Percentiles rank a stretch among this genome's conserved stretches.
Conservation (phyloP, 1,140 invertebrate species). For the Nilaparvata lugens region DNA sequence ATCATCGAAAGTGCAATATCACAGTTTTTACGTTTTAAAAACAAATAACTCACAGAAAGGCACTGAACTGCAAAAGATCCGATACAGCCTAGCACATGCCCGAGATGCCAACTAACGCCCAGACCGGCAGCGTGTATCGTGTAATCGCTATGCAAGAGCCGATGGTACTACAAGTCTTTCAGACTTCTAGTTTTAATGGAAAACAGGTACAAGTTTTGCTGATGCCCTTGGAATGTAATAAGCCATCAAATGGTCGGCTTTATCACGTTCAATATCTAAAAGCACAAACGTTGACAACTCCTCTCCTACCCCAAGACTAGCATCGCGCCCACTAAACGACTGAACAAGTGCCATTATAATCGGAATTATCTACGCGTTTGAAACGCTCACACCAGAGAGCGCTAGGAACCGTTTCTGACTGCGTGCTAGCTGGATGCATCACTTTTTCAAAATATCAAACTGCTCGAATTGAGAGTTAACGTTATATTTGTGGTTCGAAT, state of each 20-base stretch:
- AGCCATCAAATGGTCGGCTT: not conserved
- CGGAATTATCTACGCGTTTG: not conserved
- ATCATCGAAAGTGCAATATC: not conserved
- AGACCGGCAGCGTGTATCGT: not conserved
- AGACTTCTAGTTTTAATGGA: not conserved
- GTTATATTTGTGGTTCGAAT: not conserved
- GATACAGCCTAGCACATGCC: not conserved
- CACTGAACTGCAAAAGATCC: not conserved
- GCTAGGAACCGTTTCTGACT: not conserved
- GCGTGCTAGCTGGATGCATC: not conserved
- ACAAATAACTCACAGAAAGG: not conserved
- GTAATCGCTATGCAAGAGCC: not conserved
- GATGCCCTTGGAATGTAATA: not conserved
- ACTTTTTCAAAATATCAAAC: not conserved
- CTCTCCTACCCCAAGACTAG: not conserved
- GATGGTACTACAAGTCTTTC: not conserved
- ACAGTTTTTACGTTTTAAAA: not conserved
- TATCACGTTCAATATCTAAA: not conserved
- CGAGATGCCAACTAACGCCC: not conserved
- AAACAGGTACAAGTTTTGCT: not conserved
- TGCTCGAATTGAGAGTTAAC: not conserved
- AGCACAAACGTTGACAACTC: not conserved
- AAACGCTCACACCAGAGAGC: not conserved
- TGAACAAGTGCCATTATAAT: not conserved
- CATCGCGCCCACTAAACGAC: slow-evolving; percentile 1